phyloP scores from a whole-genome alignment of 2,797 vertebrate species.

The Tachyglossus aculeatus region DNA sequence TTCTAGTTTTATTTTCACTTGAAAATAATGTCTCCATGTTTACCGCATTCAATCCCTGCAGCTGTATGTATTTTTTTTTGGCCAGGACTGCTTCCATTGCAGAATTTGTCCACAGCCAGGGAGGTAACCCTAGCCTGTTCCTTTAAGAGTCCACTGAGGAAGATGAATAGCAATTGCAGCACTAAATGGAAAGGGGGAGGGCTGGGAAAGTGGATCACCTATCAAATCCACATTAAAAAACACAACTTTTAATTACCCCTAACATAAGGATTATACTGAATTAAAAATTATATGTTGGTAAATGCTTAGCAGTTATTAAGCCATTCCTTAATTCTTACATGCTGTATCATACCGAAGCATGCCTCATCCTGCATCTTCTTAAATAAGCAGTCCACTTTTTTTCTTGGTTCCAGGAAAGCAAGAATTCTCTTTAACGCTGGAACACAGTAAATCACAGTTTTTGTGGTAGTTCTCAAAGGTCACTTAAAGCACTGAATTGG shows the following conservation, averaged over 20 bases:
- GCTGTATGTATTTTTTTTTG: conserved; percentile 7
- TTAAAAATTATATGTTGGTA: conserved; percentile 4
- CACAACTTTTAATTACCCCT: conserved; percentile 33
- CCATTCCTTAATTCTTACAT: not conserved
- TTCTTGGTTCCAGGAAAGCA: conserved; percentile 45
- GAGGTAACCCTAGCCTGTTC: conserved; percentile 29
- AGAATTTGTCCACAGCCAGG: conserved; percentile 50
- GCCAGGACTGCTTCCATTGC: not conserved
- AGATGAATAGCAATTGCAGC: not conserved
- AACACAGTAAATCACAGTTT: conserved; percentile 50
- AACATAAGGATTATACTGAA: not conserved
- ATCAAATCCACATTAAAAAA: not conserved
- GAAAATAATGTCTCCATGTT: conserved; percentile 67
- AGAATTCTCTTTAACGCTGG: conserved; percentile 49
- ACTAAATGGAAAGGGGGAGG: not conserved
- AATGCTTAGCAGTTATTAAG: not conserved
- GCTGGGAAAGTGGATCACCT: not conserved
- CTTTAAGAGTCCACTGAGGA: conserved; percentile 13
- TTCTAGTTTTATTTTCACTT: conserved; percentile 67
- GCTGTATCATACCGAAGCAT: conserved; percentile 18
- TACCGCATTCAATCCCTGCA: conserved; percentile 57
- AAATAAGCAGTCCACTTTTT: conserved; percentile 5
- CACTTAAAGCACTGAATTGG: conserved; percentile 51
- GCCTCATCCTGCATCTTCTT: conserved; percentile 41
- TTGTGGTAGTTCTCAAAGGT: conserved; percentile 46